Evolutionary conservation across 2,888 invertebrate species (phyloP), one percentile per base, ranked within the genome.

Genomic region (Mesoligia furuncula): DNA sequence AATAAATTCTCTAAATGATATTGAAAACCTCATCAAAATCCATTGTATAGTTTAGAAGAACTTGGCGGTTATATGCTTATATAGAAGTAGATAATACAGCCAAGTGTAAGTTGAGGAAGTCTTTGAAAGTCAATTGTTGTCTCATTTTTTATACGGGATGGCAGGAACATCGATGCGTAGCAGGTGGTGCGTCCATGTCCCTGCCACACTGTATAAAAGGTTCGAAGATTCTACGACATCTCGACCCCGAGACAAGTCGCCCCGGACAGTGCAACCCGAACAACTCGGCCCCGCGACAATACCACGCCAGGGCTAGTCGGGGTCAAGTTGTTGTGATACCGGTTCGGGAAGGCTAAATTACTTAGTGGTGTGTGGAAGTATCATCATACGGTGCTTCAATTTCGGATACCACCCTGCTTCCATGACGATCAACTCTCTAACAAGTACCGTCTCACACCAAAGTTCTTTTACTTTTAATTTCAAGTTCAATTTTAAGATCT

Each of bases 391-490:
- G 31, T 45, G n/a, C 62, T 64, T 31, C 48, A 39, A 4, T 24
- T 48, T 66, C 51, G 13, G 31, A 48, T 36, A 59, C 48, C 42
- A 42, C 8, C 36, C 24, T n/a, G 45, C 31, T 51, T 83, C 54
- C 57, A 83, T 73, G 83, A 83, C 79, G 15, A 66, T 62, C 62
- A 57, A 66, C 83, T 81, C 81, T 83, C 79, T 73, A 70, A 42
- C 42, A 66, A 48, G 65, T 48, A 69, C 61, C 39, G 69, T 66
- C 69, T 59, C 59, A 36, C 9, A 15, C 62, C 57, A 65, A 69
- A 83, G 64, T 64, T 51, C 17, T 36, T 80, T 62, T 59, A 64
- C 11, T 51, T 51, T 75, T 27, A n/a, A 70, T 48, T 62, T 42
- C 5, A 54, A 51, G 61, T 42, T 77, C 0, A 31, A 27, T 78